phyloP scores from a whole-genome alignment of 2,888 invertebrate genomes.

The Mythimna albipuncta region DNA sequence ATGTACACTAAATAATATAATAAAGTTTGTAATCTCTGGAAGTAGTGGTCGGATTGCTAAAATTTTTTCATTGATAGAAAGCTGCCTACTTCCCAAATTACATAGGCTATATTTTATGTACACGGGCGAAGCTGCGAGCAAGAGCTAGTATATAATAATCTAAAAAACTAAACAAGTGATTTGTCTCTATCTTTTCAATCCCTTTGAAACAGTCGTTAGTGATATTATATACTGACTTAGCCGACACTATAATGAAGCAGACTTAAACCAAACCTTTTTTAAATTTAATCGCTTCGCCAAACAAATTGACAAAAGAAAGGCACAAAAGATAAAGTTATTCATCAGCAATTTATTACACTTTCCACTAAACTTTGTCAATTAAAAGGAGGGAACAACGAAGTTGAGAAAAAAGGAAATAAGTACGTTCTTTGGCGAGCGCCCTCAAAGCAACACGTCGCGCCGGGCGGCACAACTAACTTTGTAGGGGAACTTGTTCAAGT shows the following conservation, averaged over 20 bases:
- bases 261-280: conserved; percentile 23
- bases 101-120: too few species aligned
- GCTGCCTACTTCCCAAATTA: too few species aligned
- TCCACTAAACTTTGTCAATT: conserved; percentile 84
- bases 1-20: too few species aligned
- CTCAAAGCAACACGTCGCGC: conserved; percentile 66
- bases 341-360: conserved; percentile 75
- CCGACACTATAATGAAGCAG: conserved; percentile 19
- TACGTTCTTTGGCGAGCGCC: conserved; percentile 84
- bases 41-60: too few species aligned
- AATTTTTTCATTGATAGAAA: too few species aligned
- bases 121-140: too few species aligned
- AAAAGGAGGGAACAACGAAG: conserved; percentile 83
- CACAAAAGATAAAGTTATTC: conserved; percentile 59
- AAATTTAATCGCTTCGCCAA: conserved; percentile 32
- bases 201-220: conserved; percentile 2
- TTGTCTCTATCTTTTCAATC: too few species aligned
- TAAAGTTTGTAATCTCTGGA: too few species aligned
- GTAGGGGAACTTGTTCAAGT: conserved; percentile 68
- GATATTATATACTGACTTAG: background rate
- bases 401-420: conserved; percentile 82
- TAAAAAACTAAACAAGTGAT: too few species aligned
- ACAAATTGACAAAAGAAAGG: conserved; percentile 48
- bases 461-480: conserved; percentile 56
- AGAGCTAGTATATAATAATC: too few species aligned